phyloP scores from a whole-genome alignment of 2,113 vertebrate genomes.

The Rhea pennata region DNA sequence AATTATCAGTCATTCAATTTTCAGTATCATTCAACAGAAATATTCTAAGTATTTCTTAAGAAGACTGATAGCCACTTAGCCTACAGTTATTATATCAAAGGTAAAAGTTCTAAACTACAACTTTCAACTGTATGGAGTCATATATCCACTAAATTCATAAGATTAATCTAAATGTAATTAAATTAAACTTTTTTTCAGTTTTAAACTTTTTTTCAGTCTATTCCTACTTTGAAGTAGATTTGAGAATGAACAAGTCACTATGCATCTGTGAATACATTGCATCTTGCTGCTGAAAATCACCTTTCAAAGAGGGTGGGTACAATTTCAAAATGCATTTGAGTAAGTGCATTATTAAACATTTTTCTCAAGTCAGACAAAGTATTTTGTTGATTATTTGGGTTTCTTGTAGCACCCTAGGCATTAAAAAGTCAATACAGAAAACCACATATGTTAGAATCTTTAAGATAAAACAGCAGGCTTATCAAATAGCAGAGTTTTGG shows the following conservation, averaged over 20 bases:
- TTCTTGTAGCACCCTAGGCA: not conserved
- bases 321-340: not conserved
- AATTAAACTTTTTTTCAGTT: not conserved
- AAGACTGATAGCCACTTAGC: not conserved
- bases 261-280: not conserved
- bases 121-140: not conserved
- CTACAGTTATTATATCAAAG: accelerated
- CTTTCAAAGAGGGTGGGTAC: not conserved
- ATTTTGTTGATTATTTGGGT: not conserved
- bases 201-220: too few relatives aligned
- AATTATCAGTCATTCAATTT: not conserved
- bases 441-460: not conserved
- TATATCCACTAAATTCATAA: not conserved
- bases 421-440: not conserved
- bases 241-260: not conserved
- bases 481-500: not conserved
- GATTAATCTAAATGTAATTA: not conserved
- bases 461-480: not conserved
- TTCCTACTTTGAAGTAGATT: not conserved
- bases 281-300: not conserved
- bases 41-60: not conserved
- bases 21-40: not conserved
- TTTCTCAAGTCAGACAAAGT: not conserved
- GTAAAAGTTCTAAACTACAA: not conserved
- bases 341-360: not conserved